Base-by-base conservation (phyloP, 2,797 vertebrate genomes). In the Neosilurus mollespiculum region DNA sequence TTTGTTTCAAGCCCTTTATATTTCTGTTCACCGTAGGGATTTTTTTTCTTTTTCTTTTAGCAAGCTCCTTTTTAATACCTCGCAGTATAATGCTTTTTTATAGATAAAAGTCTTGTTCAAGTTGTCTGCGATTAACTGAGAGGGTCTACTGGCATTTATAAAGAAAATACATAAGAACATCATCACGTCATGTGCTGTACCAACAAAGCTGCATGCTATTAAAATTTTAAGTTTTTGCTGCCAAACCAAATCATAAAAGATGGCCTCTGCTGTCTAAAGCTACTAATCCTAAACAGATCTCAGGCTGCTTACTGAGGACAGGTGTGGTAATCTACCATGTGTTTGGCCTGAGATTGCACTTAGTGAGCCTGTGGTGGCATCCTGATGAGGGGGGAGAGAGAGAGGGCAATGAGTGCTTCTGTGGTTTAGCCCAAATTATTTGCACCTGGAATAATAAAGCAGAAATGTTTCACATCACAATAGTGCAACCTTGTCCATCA, bases 391-490 rank as follows among this genome's bases (percentile, higher is more conserved):
- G 58, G 64, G 77, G 16, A 56, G 24, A 64, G 64, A 80, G 16
- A 56, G 24, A 65, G 66, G 43, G 11, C 18, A 14, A 71, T 30
- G 70, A 58, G 82, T 73, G 77, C 3, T 72, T 83, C 88, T 89
- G 83, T 87, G 83, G 87, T 90, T 90, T 86, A 85, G 87, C 80
- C 71, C 87, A 92, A 93, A 93, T 89, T n/a, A 91, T 89, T 89
- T 92, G 89, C 93, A 94, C 90, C 91, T 95, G 92, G 91, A 91
- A 92, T 90, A 93, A 93, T 90, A 93, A 59, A 86, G 78, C 58
- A 81, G 83, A 78, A 53, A 84, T 92, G 91, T 90, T 93, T 92
- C 85, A 89, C 88, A 91, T 94, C 91, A 92, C 87, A 73, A 80
- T 83, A 88, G 87, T 83, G 81, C 81, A 87, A 90, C 83, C 86